Evolutionary conservation across 1,140 invertebrate species (phyloP), one percentile per base, ranked within the genome.

Genomic region (Eriosoma lanigerum): DNA sequence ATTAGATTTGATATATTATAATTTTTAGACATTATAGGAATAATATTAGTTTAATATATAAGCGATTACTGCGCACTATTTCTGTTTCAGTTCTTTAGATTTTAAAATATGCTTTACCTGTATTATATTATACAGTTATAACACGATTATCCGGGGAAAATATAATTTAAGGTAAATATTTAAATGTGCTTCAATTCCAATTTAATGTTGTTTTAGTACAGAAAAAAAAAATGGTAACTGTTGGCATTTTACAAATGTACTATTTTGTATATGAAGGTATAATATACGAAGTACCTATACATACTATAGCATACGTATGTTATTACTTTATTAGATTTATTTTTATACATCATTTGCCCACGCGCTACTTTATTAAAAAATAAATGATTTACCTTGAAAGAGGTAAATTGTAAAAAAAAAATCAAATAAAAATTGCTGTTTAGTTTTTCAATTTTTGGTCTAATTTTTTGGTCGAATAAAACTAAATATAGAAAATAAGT

Each of bases 341-440:
- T 70, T 70, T 70, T 50, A 17, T 29, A 29, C 68, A 17, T 52
- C 29, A 29, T 38, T 50, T 46, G 46, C 68, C 24, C 68, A 1
- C 21, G 10, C 44, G 26, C 52, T 29, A 72, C 68, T 24, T 52
- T 38, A 52, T 50, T 52, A 72, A 46, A 24, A 52, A 72, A 72
- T 72, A 46, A 46, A 52, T n/a, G n/a, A n/a, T n/a, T n/a, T n/a
- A n/a, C n/a, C n/a, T n/a, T n/a, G n/a, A n/a, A n/a, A n/a, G n/a
- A n/a, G n/a, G n/a, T n/a, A n/a, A n/a, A n/a, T n/a, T n/a, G 46
- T 72, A 72, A 52, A 72, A 52, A 72, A 72, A 72, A 68, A 48
- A 66, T 66, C 17, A 32, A 68, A 24, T 46, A 46, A 46, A 46
- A 50, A n/a, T n/a, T n/a, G 26, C 66, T 50, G 66, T 50, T 50